Conservation (phyloP, 2,888 invertebrate genomes). For the Sminthurinus aureus region DNA sequence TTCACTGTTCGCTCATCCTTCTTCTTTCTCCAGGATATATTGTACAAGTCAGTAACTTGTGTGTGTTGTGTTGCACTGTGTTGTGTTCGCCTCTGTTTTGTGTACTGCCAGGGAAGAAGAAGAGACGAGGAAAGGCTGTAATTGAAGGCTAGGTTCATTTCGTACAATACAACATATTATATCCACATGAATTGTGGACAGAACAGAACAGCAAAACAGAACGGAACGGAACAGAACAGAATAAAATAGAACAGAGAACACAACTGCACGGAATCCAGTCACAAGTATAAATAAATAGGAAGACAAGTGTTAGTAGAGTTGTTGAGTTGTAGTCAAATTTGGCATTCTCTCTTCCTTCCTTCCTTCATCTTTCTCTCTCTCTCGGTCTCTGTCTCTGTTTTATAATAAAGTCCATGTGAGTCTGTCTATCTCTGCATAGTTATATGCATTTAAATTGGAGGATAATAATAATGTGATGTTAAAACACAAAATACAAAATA, state of each 20-base stretch:
- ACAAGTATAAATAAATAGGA: neutral
- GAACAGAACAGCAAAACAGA: too few relatives aligned
- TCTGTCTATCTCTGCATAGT: neutral
- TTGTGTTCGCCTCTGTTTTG: too few relatives aligned
- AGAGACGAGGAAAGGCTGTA: neutral
- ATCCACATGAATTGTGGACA: neutral
- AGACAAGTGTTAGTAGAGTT: neutral
- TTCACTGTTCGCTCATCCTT: neutral
- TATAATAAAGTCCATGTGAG: neutral
- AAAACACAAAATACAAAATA: slow-evolving; percentile 9
- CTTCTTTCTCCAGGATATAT: too few relatives aligned
- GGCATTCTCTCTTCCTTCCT: neutral
- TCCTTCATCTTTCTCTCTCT: neutral
- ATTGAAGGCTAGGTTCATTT: slow-evolving; percentile 8
- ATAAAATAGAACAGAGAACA: too few relatives aligned
- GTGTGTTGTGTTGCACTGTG: neutral
- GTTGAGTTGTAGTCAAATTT: neutral
- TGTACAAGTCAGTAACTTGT: neutral
- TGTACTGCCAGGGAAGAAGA: too few relatives aligned
- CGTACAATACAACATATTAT: neutral
- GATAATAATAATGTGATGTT: slow-evolving; percentile 9
- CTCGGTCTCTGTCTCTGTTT: neutral
- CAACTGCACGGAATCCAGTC: too few relatives aligned
- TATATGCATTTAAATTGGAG: slow-evolving; percentile 16
- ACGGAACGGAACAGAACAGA: too few relatives aligned